A percentile compares a stretch with the other conserved stretches of the same genome.
These are phyloP conservation scores for Oriolus oriolus DNA, from an alignment of 2,113 vertebrate species.

Conservation along the genomic window DNA sequence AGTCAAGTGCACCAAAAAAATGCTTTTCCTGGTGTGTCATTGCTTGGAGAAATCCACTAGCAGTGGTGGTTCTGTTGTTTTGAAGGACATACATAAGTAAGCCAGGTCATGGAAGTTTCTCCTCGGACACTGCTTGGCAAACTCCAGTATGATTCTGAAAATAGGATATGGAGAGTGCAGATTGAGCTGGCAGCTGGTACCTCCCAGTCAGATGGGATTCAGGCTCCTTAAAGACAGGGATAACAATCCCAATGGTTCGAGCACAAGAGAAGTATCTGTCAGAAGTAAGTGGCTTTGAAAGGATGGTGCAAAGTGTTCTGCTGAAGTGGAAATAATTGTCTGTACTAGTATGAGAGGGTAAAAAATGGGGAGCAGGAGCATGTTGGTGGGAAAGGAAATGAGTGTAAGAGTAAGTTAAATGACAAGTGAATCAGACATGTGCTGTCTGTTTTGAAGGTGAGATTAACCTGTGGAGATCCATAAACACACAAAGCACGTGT, in stretches of 20 bases:
- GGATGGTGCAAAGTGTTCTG: background rate
- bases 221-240: background rate
- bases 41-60: background rate
- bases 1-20: background rate
- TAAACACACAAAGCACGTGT: accelerated
- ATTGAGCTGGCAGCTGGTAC: background rate
- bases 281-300: background rate
- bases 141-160: background rate
- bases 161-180: background rate
- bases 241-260: background rate
- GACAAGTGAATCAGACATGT: background rate
- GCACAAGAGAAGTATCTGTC: background rate
- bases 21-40: background rate
- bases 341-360: background rate
- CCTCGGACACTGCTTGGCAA: background rate
- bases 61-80: background rate
- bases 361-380: background rate
- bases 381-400: background rate
- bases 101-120: background rate
- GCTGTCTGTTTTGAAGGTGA: background rate
- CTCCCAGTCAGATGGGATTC: background rate
- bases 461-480: background rate
- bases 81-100: background rate
- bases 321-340: background rate
- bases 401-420: background rate